A percentile compares a stretch with the other conserved stretches of the same genome.
Evolutionary conservation across 2,888 invertebrate genomes (phyloP).

Genomic region (Escarpia spicata): DNA sequence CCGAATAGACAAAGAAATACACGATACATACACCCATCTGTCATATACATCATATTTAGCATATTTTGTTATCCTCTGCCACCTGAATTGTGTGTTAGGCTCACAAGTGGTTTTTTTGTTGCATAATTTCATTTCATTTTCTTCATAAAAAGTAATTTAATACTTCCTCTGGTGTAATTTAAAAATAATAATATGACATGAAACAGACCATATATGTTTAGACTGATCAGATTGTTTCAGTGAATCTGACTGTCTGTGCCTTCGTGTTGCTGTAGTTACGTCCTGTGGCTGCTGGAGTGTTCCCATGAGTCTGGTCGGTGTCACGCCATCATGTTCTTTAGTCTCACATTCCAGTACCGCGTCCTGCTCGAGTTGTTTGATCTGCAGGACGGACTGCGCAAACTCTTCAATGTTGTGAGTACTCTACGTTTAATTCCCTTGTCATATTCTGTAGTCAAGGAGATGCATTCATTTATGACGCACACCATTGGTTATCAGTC

Average conservation of each 20-base stretch:
- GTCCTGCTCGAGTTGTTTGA: slow-evolving; percentile 95
- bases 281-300: slow-evolving; percentile 93
- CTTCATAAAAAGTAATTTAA: neutral
- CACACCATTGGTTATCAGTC: too few relatives aligned
- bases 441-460: too few relatives aligned
- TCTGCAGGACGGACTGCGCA: slow-evolving; percentile 89
- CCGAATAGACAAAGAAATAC: neutral
- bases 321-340: slow-evolving; percentile 98
- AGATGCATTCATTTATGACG: too few relatives aligned
- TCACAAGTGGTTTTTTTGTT: neutral
- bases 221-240: neutral
- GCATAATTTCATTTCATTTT: neutral
- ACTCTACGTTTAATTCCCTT: neutral
- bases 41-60: neutral
- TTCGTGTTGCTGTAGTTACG: slow-evolving; percentile 74
- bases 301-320: slow-evolving; percentile 97
- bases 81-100: neutral
- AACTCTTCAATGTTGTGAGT: slow-evolving; percentile 88
- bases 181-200: neutral
- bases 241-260: neutral
- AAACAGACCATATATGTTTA: neutral
- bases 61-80: neutral
- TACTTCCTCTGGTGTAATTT: neutral
- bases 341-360: slow-evolving; percentile 90
- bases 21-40: neutral